phyloP scores from a whole-genome alignment of 2,888 invertebrate species.

The Adela reaumurella region DNA sequence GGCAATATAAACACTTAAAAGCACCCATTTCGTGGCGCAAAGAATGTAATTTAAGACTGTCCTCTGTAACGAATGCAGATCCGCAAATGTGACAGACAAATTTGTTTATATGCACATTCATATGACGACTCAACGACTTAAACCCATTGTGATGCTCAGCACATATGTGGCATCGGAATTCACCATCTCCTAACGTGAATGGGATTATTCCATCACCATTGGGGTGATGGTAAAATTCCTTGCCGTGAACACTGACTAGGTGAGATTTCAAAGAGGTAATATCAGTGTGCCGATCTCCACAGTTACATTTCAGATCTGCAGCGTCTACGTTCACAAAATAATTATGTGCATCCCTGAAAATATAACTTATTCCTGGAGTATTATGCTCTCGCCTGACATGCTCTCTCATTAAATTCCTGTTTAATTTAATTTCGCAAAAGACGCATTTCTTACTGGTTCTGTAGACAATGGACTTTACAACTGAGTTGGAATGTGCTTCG shows the following conservation, averaged over 20 bases:
- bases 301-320: neutral
- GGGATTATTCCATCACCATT: neutral
- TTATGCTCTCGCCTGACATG: neutral
- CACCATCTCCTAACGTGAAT: neutral
- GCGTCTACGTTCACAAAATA: neutral
- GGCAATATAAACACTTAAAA: neutral
- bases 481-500: neutral
- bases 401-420: neutral
- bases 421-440: neutral
- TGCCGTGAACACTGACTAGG: neutral
- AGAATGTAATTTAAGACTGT: neutral
- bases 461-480: neutral
- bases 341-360: neutral
- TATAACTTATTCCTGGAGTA: neutral
- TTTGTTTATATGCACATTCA: neutral
- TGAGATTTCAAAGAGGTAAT: neutral
- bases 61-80: neutral
- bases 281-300: neutral
- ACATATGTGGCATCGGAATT: neutral
- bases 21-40: neutral
- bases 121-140: neutral
- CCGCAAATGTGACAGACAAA: neutral
- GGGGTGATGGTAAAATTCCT: neutral
- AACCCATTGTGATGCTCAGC: neutral
- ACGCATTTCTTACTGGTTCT: neutral